These are phyloP conservation scores for Sussaba pulchella DNA, from an alignment of 2,888 invertebrate species.

Conservation along the genomic window DNA sequence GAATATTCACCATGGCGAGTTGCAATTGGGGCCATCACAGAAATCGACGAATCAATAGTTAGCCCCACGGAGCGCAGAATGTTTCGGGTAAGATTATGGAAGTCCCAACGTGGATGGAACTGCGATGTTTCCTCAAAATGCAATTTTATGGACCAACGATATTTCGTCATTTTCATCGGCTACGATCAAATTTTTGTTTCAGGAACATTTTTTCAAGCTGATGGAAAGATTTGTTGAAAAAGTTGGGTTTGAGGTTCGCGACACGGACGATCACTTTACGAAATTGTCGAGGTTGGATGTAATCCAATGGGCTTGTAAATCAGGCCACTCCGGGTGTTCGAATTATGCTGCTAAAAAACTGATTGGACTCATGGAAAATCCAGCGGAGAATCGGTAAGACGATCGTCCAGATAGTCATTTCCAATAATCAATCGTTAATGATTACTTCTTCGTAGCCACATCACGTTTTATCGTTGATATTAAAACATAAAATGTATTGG, in stretches of 20 bases:
- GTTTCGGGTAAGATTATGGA: conserved; percentile 37
- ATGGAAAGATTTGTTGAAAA: conserved; percentile 73
- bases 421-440: no score
- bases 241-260: conserved; percentile 73
- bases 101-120: background rate
- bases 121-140: background rate
- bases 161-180: no score
- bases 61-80: conserved; percentile 11
- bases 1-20: conserved; percentile 90
- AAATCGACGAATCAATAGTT: background rate
- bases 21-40: conserved; percentile 72
- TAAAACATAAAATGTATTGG: no score
- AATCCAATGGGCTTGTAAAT: conserved; percentile 80
- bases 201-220: conserved; percentile 77
- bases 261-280: conserved; percentile 74
- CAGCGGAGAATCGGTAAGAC: conserved; percentile 54
- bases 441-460: no score
- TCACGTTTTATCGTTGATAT: no score
- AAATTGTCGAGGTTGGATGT: conserved; percentile 75
- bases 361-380: conserved; percentile 48
- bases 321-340: conserved; percentile 81
- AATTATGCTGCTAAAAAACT: conserved; percentile 72
- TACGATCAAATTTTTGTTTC: background rate
- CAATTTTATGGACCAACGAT: background rate
- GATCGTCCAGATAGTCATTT: no score